phyloP scores from a whole-genome alignment of 2,888 invertebrate species.

The Perizoma flavofasciatum region DNA sequence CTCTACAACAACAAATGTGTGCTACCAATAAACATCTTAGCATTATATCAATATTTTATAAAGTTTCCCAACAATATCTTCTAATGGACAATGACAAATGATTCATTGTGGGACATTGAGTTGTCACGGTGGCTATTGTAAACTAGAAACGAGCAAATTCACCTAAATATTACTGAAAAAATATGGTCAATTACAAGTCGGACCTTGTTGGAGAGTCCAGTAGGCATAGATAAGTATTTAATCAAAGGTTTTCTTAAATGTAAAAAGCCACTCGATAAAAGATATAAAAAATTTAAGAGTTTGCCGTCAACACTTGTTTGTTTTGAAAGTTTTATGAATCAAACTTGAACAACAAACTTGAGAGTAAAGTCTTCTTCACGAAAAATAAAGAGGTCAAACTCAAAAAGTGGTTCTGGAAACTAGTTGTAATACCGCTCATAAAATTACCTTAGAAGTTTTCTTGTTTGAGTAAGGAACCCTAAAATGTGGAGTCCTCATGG shows the following conservation, averaged over 20 bases:
- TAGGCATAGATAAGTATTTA: background rate
- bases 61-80: conserved; percentile 73
- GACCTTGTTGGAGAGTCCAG: background rate
- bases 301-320: too few relatives aligned
- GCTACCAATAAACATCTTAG: conserved; percentile 15
- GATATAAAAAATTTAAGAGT: too few relatives aligned
- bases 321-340: background rate
- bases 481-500: conserved; percentile 25
- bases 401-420: background rate
- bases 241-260: too few relatives aligned
- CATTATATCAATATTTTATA: conserved; percentile 61
- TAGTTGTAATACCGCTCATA: too few relatives aligned
- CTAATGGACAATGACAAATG: conserved; percentile 83
- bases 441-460: too few relatives aligned
- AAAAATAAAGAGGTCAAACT: background rate
- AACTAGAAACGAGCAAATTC: conserved; percentile 73
- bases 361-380: background rate
- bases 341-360: too few relatives aligned
- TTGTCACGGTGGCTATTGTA: conserved; percentile 70
- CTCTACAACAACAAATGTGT: background rate
- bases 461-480: conserved; percentile 5
- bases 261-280: too few relatives aligned
- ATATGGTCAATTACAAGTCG: conserved; percentile 20
- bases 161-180: conserved; percentile 67
- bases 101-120: conserved; percentile 76